phyloP scores from a whole-genome alignment of 2,888 invertebrate species.

The Zhengitettix transpicula region DNA sequence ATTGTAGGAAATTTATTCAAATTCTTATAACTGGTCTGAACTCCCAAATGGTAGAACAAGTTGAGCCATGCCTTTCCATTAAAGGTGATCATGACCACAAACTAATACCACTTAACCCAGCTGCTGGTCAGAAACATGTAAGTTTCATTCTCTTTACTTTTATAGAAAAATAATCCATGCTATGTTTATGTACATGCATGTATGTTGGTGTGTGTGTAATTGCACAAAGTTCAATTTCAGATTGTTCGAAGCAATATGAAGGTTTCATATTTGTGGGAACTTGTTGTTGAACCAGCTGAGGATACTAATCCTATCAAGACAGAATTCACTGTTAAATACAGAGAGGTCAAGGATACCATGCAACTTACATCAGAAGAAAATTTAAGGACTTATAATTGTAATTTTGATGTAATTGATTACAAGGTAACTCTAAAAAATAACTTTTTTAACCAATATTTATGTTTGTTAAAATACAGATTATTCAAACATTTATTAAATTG shows the following conservation, averaged over 20 bases:
- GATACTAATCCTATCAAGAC: slow-evolving; percentile 33
- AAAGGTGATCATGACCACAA: slow-evolving; percentile 39
- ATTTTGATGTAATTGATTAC: slow-evolving; percentile 66
- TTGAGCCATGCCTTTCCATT: slow-evolving; percentile 22
- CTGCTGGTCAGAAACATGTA: slow-evolving; percentile 28
- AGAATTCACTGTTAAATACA: slow-evolving; percentile 45
- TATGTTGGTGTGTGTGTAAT: not conserved
- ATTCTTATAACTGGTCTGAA: slow-evolving; percentile 48
- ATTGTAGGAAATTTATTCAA: slow-evolving; percentile 71
- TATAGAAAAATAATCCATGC: not conserved
- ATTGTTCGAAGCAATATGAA: slow-evolving; percentile 57
- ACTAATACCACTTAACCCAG: slow-evolving; percentile 49
- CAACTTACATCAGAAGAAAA: slow-evolving; percentile 1
- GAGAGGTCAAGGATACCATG: slow-evolving; percentile 18
- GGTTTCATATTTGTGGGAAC: slow-evolving; percentile 73
- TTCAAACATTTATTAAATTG: too few relatives aligned
- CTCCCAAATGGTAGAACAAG: slow-evolving; percentile 23
- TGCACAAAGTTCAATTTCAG: not conserved
- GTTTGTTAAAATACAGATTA: too few relatives aligned
- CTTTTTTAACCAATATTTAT: too few relatives aligned
- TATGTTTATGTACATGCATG: not conserved
- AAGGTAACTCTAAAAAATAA: slow-evolving; percentile 30
- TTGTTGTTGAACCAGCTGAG: slow-evolving; percentile 25
- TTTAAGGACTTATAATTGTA: slow-evolving; percentile 32
- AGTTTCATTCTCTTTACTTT: not conserved